Percentiles rank a stretch among this genome's conserved stretches.
Evolutionary conservation across 2,888 invertebrate genomes (phyloP).

Genomic region (Herminia tarsipennalis): DNA sequence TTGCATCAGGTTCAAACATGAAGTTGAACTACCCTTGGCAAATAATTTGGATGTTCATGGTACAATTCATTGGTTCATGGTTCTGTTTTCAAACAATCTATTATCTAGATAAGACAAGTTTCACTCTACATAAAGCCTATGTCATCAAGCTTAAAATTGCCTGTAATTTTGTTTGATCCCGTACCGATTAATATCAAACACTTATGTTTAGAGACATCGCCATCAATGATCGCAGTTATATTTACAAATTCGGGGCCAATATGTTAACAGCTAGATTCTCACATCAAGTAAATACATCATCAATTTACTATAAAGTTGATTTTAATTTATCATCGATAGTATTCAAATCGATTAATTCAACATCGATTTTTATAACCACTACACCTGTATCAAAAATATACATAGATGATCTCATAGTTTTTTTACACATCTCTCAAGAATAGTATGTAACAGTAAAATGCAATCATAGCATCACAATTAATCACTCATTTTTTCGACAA

Average conservation of each 20-base stretch:
- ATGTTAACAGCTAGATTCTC: too few relatives aligned
- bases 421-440: constrained; percentile 15
- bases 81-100: too few relatives aligned
- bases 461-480: constrained; percentile 39
- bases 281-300: constrained; percentile 3
- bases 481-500: constrained; percentile 35
- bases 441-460: constrained; percentile 28
- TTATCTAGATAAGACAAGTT: too few relatives aligned
- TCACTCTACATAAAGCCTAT: too few relatives aligned
- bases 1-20: too few relatives aligned
- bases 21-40: too few relatives aligned
- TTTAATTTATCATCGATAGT: constrained; percentile 14
- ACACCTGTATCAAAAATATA: constrained; percentile 4
- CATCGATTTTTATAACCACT: constrained; percentile 8
- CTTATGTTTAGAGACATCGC: background rate
- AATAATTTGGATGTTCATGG: too few relatives aligned
- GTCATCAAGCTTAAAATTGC: too few relatives aligned
- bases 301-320: background rate
- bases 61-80: too few relatives aligned
- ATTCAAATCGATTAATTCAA: constrained; percentile 12
- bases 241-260: constrained; percentile 2
- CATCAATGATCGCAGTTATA: constrained; percentile 1
- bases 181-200: background rate
- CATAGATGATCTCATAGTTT: constrained; percentile 31
- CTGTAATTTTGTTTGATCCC: too few relatives aligned